These are phyloP conservation scores for Patiria pectinifera DNA, from an alignment of 53 echinoderm and acorn worm genomes.

Conservation along the genomic window DNA sequence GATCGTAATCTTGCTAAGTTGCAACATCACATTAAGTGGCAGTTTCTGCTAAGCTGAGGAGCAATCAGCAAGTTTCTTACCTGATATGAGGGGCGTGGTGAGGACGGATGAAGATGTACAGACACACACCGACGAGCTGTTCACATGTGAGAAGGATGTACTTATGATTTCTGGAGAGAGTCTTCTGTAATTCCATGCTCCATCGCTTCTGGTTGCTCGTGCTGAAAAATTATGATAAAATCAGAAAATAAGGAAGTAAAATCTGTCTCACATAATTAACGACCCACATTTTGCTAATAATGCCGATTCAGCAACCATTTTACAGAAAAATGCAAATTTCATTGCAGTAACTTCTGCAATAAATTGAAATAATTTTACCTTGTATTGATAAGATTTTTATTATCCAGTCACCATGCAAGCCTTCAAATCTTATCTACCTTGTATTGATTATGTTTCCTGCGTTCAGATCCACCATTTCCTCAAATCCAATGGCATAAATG, in stretches of 20 bases:
- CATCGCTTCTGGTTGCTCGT: constrained; percentile 86
- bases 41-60: no score
- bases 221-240: constrained; percentile 39
- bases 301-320: no score
- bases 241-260: no score
- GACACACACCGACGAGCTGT: constrained; percentile 89
- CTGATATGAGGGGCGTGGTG: constrained; percentile 88
- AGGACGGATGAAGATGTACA: constrained; percentile 88
- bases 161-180: constrained; percentile 83
- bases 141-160: constrained; percentile 86
- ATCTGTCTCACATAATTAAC: no score
- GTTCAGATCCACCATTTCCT: constrained; percentile 98
- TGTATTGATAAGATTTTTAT: not conserved
- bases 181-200: constrained; percentile 90
- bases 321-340: no score
- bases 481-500: constrained; percentile 95
- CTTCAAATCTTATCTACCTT: constrained; percentile 55
- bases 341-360: no score
- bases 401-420: not conserved
- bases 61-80: constrained; percentile 35
- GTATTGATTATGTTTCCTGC: constrained; percentile 92
- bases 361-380: not conserved
- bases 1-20: not conserved
- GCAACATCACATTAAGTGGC: no score
- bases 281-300: no score